Conservation (phyloP, 1,140 invertebrate genomes). For the Hormaphis cornu region DNA sequence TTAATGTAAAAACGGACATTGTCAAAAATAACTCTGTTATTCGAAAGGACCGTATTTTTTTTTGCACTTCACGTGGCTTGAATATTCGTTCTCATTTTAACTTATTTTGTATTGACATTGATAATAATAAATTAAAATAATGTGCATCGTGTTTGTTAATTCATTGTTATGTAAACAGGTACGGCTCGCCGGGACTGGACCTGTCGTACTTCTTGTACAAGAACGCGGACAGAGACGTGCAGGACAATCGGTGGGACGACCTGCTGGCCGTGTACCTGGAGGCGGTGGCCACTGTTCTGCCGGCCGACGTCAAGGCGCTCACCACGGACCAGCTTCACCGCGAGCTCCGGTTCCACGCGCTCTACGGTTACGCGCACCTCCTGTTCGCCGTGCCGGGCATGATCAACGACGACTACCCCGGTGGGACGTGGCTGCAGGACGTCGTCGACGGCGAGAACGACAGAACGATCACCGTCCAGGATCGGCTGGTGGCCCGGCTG, state of each 20-base stretch:
- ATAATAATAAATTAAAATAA: too few relatives aligned
- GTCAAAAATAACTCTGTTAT: too few relatives aligned
- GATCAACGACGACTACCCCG: neutral
- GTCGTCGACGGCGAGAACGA: neutral
- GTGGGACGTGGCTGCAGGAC: neutral
- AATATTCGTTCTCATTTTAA: too few relatives aligned
- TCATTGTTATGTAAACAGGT: too few relatives aligned
- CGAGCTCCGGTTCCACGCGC: constrained; percentile 38
- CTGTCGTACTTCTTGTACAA: constrained; percentile 43
- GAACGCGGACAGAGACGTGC: constrained; percentile 37
- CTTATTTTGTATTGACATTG: too few relatives aligned
- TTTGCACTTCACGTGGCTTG: too few relatives aligned
- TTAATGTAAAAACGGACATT: too few relatives aligned
- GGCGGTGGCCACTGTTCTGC: constrained; percentile 24
- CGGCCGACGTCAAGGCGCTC: constrained; percentile 34
- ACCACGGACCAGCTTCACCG: constrained; percentile 38
- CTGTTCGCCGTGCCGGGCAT: constrained; percentile 39
- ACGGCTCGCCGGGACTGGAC: constrained; percentile 42
- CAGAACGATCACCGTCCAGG: neutral
- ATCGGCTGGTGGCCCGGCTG: neutral
- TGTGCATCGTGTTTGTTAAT: too few relatives aligned
- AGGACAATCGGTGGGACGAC: constrained; percentile 37
- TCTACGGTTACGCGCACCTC: constrained; percentile 40
- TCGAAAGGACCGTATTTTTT: too few relatives aligned
- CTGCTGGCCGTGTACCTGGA: constrained; percentile 41